These are phyloP conservation scores for Cinclus cinclus DNA, from an alignment of 2,113 vertebrate genomes.

Conservation along the genomic window DNA sequence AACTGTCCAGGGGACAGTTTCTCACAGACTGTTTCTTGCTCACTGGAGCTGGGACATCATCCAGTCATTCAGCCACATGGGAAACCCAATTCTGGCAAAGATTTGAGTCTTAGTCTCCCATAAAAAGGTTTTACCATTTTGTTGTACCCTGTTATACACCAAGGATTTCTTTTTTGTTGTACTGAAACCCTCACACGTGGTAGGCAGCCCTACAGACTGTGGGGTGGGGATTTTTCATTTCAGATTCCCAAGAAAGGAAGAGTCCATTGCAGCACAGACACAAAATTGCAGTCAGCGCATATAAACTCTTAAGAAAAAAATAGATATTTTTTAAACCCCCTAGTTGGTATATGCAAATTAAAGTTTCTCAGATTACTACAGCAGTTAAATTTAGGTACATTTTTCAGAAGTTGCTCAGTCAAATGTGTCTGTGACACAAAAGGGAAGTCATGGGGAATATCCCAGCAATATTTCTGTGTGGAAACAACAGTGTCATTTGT, in stretches of 20 bases:
- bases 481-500: background rate
- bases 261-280: background rate
- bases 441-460: background rate
- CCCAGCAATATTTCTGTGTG: background rate
- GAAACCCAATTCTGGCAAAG: background rate
- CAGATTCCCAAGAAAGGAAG: background rate
- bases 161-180: background rate
- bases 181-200: background rate
- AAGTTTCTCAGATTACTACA: background rate
- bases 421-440: background rate
- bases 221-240: background rate
- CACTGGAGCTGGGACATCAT: background rate
- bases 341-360: background rate
- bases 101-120: background rate
- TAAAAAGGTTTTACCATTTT: background rate
- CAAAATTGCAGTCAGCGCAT: background rate
- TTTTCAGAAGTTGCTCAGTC: background rate
- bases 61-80: fast-evolving
- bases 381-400: background rate
- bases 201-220: background rate
- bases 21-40: background rate
- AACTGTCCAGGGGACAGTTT: background rate
- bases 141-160: fast-evolving
- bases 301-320: background rate
- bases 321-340: background rate